Conservation (phyloP, 2,888 invertebrate genomes). For the Synanthedon tipuliformis region DNA sequence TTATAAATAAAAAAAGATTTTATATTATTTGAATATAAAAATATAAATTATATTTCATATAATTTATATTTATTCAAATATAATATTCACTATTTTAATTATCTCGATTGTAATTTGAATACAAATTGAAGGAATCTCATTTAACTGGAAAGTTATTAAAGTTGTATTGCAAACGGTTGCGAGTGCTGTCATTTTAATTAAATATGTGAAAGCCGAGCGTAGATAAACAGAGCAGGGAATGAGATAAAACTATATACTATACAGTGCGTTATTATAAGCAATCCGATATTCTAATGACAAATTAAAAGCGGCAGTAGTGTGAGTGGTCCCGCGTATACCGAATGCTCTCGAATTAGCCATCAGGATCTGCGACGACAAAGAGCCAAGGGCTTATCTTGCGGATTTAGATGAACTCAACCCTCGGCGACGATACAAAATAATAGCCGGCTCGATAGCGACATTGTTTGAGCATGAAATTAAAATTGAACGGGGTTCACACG, state of each 20-base stretch:
- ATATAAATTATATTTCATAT: too few species aligned
- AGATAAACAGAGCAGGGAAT: slow-evolving; percentile 28
- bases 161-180: slow-evolving; percentile 24
- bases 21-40: too few species aligned
- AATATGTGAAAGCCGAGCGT: slow-evolving; percentile 30
- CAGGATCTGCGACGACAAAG: slow-evolving; percentile 54
- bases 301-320: slow-evolving; percentile 34
- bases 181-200: slow-evolving; percentile 31
- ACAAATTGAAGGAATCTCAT: slow-evolving; percentile 32
- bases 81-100: slow-evolving; percentile 29
- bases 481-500: slow-evolving; percentile 69
- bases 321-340: slow-evolving; percentile 12
- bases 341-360: slow-evolving; percentile 53
- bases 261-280: slow-evolving; percentile 24
- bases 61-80: slow-evolving; percentile 18
- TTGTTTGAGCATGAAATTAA: slow-evolving; percentile 72
- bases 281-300: slow-evolving; percentile 47
- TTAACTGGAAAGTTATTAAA: slow-evolving; percentile 30
- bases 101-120: slow-evolving; percentile 35
- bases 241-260: slow-evolving; percentile 28
- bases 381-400: slow-evolving; percentile 57
- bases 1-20: too few species aligned
- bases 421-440: slow-evolving; percentile 64
- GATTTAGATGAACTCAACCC: slow-evolving; percentile 68
- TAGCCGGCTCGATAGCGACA: slow-evolving; percentile 66